Conservation (phyloP, 2,797 vertebrate species). For the Sebastes umbrosus region DNA sequence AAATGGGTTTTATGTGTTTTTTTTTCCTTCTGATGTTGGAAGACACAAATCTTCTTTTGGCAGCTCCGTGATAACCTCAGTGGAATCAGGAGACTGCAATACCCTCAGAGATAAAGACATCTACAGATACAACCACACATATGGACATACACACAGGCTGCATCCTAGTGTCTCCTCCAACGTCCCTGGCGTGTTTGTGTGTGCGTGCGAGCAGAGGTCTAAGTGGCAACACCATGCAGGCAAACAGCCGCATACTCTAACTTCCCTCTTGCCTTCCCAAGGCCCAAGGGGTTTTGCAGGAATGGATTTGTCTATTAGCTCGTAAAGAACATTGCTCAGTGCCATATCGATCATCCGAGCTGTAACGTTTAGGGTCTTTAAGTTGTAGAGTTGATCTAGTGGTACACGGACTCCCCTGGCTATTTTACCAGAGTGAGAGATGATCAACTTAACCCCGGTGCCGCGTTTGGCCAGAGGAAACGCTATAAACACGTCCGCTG, state of each 20-base stretch:
- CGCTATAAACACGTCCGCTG: constrained; percentile 73
- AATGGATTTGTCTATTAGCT: constrained; percentile 88
- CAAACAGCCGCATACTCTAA: constrained; percentile 64
- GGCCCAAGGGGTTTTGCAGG: constrained; percentile 77
- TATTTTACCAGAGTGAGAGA: constrained; percentile 83
- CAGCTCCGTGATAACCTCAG: constrained; percentile 53
- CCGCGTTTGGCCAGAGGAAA: constrained; percentile 75
- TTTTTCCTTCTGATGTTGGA: constrained; percentile 48
- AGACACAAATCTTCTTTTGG: constrained; percentile 70
- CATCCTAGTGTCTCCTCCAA: constrained; percentile 16
- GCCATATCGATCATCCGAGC: constrained; percentile 84
- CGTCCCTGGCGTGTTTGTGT: constrained; percentile 43
- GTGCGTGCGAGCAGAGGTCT: constrained; percentile 39
- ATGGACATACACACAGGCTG: constrained; percentile 13
- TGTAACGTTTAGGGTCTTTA: constrained; percentile 86
- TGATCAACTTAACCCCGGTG: constrained; percentile 81
- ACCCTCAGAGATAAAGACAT: constrained; percentile 52
- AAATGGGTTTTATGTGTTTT: constrained; percentile 58
- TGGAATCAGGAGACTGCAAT: constrained; percentile 47
- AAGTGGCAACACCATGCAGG: constrained; percentile 67
- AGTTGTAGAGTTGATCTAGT: constrained; percentile 84
- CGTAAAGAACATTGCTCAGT: constrained; percentile 86
- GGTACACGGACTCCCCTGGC: constrained; percentile 81
- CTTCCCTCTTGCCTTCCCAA: constrained; percentile 60
- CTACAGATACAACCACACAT: constrained; percentile 41